A percentile compares a stretch with the other conserved stretches of the same genome.
phyloP scores from a whole-genome alignment of 2,113 vertebrate genomes.

The Notechis scutatus region DNA sequence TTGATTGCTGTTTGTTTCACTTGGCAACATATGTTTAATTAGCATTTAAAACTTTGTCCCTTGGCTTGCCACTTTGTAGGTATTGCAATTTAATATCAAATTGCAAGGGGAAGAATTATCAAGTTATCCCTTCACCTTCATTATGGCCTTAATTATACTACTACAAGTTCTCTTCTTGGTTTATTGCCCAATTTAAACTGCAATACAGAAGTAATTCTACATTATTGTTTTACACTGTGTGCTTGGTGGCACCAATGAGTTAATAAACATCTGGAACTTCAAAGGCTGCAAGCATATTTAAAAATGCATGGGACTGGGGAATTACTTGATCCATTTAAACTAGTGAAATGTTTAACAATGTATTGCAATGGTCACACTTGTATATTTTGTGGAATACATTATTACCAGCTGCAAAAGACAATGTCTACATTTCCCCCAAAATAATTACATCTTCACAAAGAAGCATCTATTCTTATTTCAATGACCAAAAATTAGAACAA shows the following conservation, averaged over 20 bases:
- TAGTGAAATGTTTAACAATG: constrained; percentile 11
- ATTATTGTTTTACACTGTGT: background rate
- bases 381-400: constrained; percentile 47
- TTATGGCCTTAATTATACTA: background rate
- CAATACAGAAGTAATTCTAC: background rate
- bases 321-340: constrained; percentile 40
- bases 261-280: constrained; percentile 48
- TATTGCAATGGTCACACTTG: constrained; percentile 38
- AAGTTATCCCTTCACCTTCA: background rate
- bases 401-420: constrained; percentile 46
- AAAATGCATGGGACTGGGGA: constrained; percentile 43
- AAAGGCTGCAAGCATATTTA: constrained; percentile 36
- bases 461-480: background rate
- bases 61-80: background rate
- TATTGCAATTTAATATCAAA: background rate
- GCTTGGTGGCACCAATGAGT: constrained; percentile 35
- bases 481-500: background rate
- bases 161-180: background rate
- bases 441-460: background rate
- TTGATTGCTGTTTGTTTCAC: background rate
- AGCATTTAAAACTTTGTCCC: background rate
- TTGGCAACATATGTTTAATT: background rate
- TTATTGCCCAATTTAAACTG: constrained; percentile 5
- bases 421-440: background rate
- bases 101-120: background rate